Conservation (phyloP, 2,888 invertebrate genomes). For the Harpagoxenus sublaevis region DNA sequence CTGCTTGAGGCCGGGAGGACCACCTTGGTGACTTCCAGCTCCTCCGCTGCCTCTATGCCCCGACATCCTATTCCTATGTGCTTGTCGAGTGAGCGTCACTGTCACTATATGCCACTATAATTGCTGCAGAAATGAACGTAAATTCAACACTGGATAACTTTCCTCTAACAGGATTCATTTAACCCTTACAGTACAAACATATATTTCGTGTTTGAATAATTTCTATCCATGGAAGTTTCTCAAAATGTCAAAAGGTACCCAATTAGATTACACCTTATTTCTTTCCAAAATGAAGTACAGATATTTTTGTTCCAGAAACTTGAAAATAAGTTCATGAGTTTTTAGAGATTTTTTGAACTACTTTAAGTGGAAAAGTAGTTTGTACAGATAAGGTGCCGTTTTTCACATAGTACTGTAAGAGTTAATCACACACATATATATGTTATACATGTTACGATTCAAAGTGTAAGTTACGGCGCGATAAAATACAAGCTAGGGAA, state of each 20-base stretch:
- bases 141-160: not conserved
- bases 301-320: no score
- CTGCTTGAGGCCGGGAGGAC: slow-evolving; percentile 89
- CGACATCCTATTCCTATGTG: slow-evolving; percentile 80
- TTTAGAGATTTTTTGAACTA: no score
- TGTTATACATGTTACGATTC: not conserved
- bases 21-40: slow-evolving; percentile 84
- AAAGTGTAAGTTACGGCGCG: not conserved
- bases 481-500: not conserved
- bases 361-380: no score
- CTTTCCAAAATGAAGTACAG: no score
- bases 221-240: no score
- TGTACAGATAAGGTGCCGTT: no score
- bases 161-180: not conserved
- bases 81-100: slow-evolving; percentile 74
- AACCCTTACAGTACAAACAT: no score
- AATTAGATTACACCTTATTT: no score
- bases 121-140: slow-evolving; percentile 66
- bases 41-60: slow-evolving; percentile 84
- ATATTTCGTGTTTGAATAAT: no score
- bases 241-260: no score
- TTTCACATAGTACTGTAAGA: no score
- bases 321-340: no score
- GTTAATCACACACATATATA: not conserved
- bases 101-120: slow-evolving; percentile 74